Conservation (phyloP, 2,888 invertebrate genomes). For the Oscheius onirici region DNA sequence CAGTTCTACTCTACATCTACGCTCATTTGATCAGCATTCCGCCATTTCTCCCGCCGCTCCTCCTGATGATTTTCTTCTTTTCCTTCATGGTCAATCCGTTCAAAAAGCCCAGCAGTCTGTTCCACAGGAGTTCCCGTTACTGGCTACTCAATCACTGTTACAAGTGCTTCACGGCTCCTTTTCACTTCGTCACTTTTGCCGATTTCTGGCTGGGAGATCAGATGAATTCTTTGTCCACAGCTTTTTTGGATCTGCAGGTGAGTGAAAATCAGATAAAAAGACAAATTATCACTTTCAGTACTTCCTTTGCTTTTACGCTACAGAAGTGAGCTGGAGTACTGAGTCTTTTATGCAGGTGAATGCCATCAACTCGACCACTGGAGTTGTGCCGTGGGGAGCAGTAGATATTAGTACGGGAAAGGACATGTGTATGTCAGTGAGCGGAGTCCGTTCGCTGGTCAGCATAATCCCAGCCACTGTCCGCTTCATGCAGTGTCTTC, state of each 20-base stretch:
- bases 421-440: conserved; percentile 78
- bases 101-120: conserved; percentile 86
- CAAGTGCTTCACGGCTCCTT: conserved; percentile 73
- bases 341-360: conserved; percentile 44
- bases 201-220: conserved; percentile 77
- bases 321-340: conserved; percentile 72
- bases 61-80: conserved; percentile 81
- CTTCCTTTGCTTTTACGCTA: conserved; percentile 86
- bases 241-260: conserved; percentile 88
- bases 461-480: conserved; percentile 96
- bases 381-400: conserved; percentile 69
- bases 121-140: conserved; percentile 71
- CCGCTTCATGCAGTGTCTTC: conserved; percentile 93
- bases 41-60: conserved; percentile 89
- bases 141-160: conserved; percentile 70
- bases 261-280: too few relatives aligned
- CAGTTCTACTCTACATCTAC: conserved; percentile 80
- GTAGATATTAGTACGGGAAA: conserved; percentile 69
- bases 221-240: conserved; percentile 85
- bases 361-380: conserved; percentile 65
- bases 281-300: conserved; percentile 74
- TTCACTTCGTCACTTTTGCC: conserved; percentile 75
- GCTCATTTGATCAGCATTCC: conserved; percentile 87
- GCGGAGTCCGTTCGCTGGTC: conserved; percentile 84
- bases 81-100: conserved; percentile 90